A percentile compares a stretch with the other conserved stretches of the same genome.
Evolutionary conservation across 2,113 vertebrate species (phyloP).

Genomic region (Prinia subflava): DNA sequence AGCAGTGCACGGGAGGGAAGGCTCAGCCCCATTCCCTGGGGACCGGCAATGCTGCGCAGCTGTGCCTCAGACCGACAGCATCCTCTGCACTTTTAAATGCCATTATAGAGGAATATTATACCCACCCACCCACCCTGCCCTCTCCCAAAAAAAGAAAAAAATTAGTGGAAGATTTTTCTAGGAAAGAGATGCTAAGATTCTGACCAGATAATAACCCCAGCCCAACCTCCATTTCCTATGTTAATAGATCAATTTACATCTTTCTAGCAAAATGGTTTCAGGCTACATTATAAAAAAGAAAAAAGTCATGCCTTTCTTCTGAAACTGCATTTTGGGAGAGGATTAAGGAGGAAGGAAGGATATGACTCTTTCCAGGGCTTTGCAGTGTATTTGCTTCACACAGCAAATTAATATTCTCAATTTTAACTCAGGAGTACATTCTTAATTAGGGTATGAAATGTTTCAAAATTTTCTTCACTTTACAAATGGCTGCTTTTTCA

Average conservation of each 20-base stretch:
- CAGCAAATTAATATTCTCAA: slow-evolving; percentile 8
- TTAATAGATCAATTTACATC: background rate
- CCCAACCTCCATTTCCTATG: background rate
- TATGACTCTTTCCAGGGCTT: background rate
- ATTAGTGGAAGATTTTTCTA: background rate
- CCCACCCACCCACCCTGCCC: too few species aligned
- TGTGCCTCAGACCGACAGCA: background rate
- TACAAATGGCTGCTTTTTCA: slow-evolving; percentile 48
- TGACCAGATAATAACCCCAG: background rate
- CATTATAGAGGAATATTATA: background rate
- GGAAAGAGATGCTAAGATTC: background rate
- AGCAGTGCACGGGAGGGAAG: background rate
- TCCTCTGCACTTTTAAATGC: background rate
- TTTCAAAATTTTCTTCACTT: slow-evolving; percentile 38
- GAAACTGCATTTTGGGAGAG: slow-evolving; percentile 8
- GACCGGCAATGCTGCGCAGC: rapidly evolving
- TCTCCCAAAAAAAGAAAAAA: background rate
- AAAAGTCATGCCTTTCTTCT: background rate
- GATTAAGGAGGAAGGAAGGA: slow-evolving; percentile 12
- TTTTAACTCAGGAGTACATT: slow-evolving; percentile 28
- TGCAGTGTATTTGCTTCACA: background rate
- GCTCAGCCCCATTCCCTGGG: background rate
- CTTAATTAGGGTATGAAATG: slow-evolving; percentile 45
- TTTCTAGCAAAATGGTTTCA: slow-evolving; percentile 16
- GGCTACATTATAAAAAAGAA: background rate